These are phyloP conservation scores for Corydoras maculifer DNA, from an alignment of 2,113 vertebrate species.

Conservation along the genomic window DNA sequence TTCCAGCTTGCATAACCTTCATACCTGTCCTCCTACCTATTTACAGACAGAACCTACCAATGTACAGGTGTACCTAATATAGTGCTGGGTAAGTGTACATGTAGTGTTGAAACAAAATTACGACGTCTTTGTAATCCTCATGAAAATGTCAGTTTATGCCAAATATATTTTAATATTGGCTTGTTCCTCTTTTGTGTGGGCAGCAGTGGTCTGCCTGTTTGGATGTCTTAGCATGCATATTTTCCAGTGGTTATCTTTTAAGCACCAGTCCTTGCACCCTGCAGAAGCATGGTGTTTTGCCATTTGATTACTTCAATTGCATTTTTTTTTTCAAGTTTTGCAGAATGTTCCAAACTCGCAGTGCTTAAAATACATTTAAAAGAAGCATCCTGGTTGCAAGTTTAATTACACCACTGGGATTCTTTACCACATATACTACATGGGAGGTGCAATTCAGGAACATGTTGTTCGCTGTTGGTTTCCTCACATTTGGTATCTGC, in stretches of 20 bases:
- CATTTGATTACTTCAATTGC: not conserved
- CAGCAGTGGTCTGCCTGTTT: too few species aligned
- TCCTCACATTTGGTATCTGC: constrained; percentile 13
- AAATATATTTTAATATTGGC: too few species aligned
- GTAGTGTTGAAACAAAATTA: too few species aligned
- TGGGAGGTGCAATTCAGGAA: constrained; percentile 1
- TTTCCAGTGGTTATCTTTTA: not conserved
- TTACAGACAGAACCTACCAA: too few species aligned
- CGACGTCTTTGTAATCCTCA: too few species aligned
- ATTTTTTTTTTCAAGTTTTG: not conserved
- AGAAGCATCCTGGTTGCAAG: not conserved
- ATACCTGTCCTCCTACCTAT: too few species aligned
- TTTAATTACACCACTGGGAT: constrained; percentile 2
- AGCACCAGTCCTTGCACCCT: not conserved
- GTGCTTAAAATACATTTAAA: not conserved
- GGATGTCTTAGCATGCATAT: not conserved
- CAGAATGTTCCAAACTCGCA: not conserved
- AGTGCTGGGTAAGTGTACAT: too few species aligned
- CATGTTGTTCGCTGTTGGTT: not conserved
- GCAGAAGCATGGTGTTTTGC: not conserved
- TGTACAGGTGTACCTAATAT: too few species aligned
- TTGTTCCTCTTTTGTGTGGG: too few species aligned
- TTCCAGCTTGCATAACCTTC: too few species aligned
- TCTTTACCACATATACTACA: not conserved
- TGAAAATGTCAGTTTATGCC: too few species aligned